phyloP scores from a whole-genome alignment of 1,140 invertebrate genomes.

The Chelonus insularis region DNA sequence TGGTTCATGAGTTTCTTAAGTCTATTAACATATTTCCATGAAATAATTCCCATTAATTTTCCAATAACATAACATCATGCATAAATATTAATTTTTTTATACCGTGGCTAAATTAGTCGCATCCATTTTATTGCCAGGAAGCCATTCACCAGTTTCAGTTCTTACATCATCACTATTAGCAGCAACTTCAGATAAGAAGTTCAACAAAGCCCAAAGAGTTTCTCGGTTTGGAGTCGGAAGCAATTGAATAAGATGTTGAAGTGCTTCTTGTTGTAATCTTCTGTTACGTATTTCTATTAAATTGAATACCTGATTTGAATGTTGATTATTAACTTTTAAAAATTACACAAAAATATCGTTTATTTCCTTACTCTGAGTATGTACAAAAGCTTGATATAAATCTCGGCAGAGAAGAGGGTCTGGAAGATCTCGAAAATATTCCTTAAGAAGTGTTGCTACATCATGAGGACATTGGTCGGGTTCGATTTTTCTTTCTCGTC shows the following conservation, averaged over 20 bases:
- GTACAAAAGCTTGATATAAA: slow-evolving; percentile 85
- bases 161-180: slow-evolving; percentile 71
- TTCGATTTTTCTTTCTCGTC: slow-evolving; percentile 75
- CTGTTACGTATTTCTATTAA: slow-evolving; percentile 76
- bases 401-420: slow-evolving; percentile 88
- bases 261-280: slow-evolving; percentile 76
- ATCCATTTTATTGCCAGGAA: slow-evolving; percentile 92
- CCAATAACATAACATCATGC: no score
- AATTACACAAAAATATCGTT: slow-evolving; percentile 1
- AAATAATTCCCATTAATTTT: no score
- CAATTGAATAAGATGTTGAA: slow-evolving; percentile 82
- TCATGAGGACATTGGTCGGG: slow-evolving; percentile 87
- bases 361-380: slow-evolving; percentile 81
- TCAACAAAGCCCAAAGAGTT: slow-evolving; percentile 79
- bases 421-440: slow-evolving; percentile 90
- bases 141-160: slow-evolving; percentile 64
- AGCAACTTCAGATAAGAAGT: slow-evolving; percentile 80
- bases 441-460: slow-evolving; percentile 89
- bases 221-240: slow-evolving; percentile 85
- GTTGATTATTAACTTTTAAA: not conserved
- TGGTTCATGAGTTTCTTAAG: no score
- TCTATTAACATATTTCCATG: no score
- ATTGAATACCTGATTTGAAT: slow-evolving; percentile 1
- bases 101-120: slow-evolving; percentile 84
- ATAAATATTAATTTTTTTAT: slow-evolving; percentile 29